Base-by-base conservation (phyloP, 2,888 invertebrate species). In the Nebria brevicollis region DNA sequence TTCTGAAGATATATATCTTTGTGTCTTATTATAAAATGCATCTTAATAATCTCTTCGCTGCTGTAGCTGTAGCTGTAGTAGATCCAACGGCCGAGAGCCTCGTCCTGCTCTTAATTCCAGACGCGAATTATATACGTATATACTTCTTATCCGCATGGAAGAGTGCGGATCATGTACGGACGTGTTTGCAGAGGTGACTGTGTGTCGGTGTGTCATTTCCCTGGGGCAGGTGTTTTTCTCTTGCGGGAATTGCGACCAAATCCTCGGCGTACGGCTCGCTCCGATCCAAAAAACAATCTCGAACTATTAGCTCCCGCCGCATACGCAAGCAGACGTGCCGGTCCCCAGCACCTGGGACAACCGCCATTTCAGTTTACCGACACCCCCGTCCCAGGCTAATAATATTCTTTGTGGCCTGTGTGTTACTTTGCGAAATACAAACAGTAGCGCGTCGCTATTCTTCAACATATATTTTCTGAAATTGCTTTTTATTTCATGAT, bases 11-110 rank as follows among this genome's bases (percentile, higher is more conserved):
- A 75, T 80, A 80, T 80, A 80, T 80, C 80, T 80, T 65, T 15
- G 13, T 26, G 80, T 54, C 79, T 79, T 79, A 80, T 80, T 80
- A 80, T 80, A 72, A 80, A 80, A 80, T 80, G 80, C 80, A 75
- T 80, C 80, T 80, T 80, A 75, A 80, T 80, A 80, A 80, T 80
- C 80, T 72, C 54, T 1, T 11, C 25, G 70, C 26, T 34, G 70
- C 2, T 13, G 70, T 70, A 26, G 10, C 10, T 68, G 7, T 68
- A 11, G 4, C 13, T 54, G 54, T 54, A 54, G 54, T 54, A 13
- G 8, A 54, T 54, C 54, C 54, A 54, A 54, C 54, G 7, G 4
- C 11, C 54, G 8, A 54, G 54, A 54, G 54, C 11, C 54, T 34
- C 20, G 20, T 20, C 34, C 5, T 54, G 54, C 2, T 54, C 54